A percentile compares a stretch with the other conserved stretches of the same genome.
Evolutionary conservation across 2,797 vertebrate genomes (phyloP).

Genomic region (Arctocebus calabarensis): DNA sequence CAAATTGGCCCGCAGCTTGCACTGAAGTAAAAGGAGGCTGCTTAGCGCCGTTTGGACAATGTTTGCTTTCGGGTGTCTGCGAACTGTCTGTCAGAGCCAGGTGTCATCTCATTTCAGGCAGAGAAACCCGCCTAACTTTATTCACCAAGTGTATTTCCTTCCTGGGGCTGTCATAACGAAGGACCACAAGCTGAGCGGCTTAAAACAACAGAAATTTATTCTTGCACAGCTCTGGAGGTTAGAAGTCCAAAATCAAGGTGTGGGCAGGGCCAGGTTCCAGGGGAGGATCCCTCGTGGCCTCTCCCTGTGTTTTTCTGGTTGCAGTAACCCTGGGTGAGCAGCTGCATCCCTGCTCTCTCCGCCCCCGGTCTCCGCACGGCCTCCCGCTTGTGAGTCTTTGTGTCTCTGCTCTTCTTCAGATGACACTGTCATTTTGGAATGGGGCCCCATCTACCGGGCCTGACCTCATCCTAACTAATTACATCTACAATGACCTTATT

Average conservation of each 20-base stretch:
- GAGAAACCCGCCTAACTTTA: not conserved
- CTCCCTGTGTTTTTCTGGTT: not conserved
- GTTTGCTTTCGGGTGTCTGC: slow-evolving; percentile 71
- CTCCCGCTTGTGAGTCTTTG: not conserved
- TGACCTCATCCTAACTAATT: not conserved
- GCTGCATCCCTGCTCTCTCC: not conserved
- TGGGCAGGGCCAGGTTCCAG: rapidly evolving
- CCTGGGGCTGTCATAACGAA: no score
- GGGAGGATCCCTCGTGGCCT: no score
- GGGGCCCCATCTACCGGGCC: not conserved
- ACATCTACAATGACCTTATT: not conserved
- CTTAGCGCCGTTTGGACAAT: not conserved
- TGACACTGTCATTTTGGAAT: not conserved
- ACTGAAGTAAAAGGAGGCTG: slow-evolving; percentile 54
- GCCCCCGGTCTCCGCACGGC: rapidly evolving
- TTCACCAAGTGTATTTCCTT: not conserved
- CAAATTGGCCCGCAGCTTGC: slow-evolving; percentile 63
- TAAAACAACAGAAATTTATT: not conserved
- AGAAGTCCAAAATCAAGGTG: not conserved
- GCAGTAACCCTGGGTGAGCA: rapidly evolving
- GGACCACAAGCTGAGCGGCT: not conserved
- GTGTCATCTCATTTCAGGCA: not conserved
- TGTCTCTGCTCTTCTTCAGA: not conserved
- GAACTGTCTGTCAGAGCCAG: slow-evolving; percentile 33
- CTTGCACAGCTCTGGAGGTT: not conserved